These are phyloP conservation scores for Carassius auratus DNA, from an alignment of 2,113 vertebrate genomes.

Conservation along the genomic window DNA sequence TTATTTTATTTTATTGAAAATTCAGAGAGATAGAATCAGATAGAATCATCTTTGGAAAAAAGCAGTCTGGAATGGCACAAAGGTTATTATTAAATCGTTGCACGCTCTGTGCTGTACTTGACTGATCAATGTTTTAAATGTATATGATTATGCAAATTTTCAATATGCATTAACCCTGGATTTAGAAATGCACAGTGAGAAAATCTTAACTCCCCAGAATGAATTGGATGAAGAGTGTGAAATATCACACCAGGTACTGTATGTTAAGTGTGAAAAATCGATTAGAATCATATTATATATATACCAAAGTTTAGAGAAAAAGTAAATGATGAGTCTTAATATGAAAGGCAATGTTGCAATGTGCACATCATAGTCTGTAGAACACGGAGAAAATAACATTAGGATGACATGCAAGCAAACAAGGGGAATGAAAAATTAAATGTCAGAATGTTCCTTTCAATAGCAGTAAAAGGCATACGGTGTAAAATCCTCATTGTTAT, in stretches of 20 bases:
- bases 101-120: neutral
- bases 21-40: no score
- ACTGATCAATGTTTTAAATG: neutral
- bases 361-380: neutral
- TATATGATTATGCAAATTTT: neutral
- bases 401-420: conserved; percentile 53
- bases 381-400: conserved; percentile 31
- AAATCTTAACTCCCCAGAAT: neutral
- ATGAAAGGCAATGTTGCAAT: conserved; percentile 56
- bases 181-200: neutral
- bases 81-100: neutral
- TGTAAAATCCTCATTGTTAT: conserved; percentile 9
- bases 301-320: conserved; percentile 47
- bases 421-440: conserved; percentile 13
- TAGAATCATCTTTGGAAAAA: neutral
- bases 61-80: neutral
- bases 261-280: neutral
- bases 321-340: conserved; percentile 53
- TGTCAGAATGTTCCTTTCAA: conserved; percentile 14
- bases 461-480: conserved; percentile 14
- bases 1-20: no score
- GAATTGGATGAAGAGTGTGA: neutral
- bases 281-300: conserved; percentile 27
- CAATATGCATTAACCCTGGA: neutral
- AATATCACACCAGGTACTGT: neutral